Conservation (phyloP, 2,888 invertebrate genomes). For the Hemicrepidius hirtus region DNA sequence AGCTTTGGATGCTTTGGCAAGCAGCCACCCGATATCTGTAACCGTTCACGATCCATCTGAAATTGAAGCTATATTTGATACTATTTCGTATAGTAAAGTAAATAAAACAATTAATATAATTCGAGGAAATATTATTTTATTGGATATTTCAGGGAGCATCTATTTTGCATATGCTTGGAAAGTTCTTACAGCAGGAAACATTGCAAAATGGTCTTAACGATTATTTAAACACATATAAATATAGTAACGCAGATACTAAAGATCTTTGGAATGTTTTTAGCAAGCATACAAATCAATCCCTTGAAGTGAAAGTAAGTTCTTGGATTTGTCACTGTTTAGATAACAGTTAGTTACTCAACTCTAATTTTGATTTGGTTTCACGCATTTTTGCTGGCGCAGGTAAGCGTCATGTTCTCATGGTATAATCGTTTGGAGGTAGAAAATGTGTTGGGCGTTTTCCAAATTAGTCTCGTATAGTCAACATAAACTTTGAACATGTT, state of each 20-base stretch:
- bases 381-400: too few relatives aligned
- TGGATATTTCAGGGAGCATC: slow-evolving; percentile 77
- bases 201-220: slow-evolving; percentile 79
- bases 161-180: slow-evolving; percentile 82
- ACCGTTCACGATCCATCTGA: slow-evolving; percentile 81
- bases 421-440: too few relatives aligned
- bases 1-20: slow-evolving; percentile 80
- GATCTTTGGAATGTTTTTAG: slow-evolving; percentile 88
- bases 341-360: too few relatives aligned
- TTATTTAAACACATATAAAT: slow-evolving; percentile 82
- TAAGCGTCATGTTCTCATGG: too few relatives aligned
- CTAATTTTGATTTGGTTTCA: too few relatives aligned
- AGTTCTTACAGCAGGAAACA: slow-evolving; percentile 79
- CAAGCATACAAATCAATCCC: slow-evolving; percentile 77
- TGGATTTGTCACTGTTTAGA: too few relatives aligned
- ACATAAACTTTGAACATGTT: too few relatives aligned
- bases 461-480: too few relatives aligned
- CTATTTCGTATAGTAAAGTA: slow-evolving; percentile 84
- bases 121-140: neutral
- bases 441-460: too few relatives aligned
- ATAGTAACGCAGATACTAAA: slow-evolving; percentile 83
- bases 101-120: slow-evolving; percentile 39
- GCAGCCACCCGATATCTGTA: slow-evolving; percentile 83
- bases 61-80: slow-evolving; percentile 84
- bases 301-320: slow-evolving; percentile 78